These are phyloP conservation scores for Campylomormyrus numenius DNA, from an alignment of 2,113 vertebrate species.

Conservation along the genomic window DNA sequence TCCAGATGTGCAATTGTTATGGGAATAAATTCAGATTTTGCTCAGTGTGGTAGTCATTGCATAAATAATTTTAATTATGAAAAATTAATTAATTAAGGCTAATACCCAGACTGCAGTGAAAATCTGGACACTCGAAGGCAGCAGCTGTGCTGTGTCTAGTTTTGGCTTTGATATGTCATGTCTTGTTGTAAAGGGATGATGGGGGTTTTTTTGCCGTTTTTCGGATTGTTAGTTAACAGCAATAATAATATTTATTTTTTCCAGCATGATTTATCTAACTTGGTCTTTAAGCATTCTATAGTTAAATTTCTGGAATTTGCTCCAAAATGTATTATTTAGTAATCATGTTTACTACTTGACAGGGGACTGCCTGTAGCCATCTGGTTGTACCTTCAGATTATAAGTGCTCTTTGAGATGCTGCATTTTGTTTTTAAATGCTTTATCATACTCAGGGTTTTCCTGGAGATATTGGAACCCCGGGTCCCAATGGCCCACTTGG, in stretches of 20 bases:
- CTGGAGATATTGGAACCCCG: constrained; percentile 90
- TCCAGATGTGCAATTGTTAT: not conserved
- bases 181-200: not conserved
- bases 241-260: not conserved
- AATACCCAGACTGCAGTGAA: not conserved
- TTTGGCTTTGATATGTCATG: not conserved
- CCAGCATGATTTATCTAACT: not conserved
- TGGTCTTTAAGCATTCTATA: not conserved
- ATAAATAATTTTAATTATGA: not conserved
- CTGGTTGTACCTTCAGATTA: not conserved
- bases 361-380: not conserved
- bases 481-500: constrained; percentile 88
- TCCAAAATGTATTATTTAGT: not conserved
- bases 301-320: not conserved
- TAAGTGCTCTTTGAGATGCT: not conserved
- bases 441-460: constrained; percentile 75
- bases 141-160: not conserved
- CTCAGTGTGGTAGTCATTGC: not conserved
- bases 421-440: constrained; percentile 2
- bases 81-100: not conserved
- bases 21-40: not conserved
- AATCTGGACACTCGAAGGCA: not conserved
- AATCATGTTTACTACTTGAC: not conserved
- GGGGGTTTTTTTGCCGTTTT: not conserved
- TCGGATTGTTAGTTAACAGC: not conserved